Base-by-base conservation (phyloP, 2,888 invertebrate genomes). In the Cremastinae sp. region DNA sequence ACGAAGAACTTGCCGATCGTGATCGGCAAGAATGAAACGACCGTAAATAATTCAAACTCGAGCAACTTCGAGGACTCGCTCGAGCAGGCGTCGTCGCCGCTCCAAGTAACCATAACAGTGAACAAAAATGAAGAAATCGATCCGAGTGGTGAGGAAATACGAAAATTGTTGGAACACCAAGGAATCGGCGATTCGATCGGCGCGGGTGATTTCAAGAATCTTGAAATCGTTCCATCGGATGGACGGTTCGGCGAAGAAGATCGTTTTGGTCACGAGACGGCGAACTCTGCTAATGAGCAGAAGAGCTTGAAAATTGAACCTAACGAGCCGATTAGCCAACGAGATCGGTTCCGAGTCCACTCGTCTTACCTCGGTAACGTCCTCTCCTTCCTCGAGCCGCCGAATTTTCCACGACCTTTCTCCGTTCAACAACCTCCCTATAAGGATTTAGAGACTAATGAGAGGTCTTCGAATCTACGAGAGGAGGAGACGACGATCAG, bases 21-120 rank as follows among this genome's bases (percentile, higher is more conserved):
- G n/a, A n/a, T 41, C 41, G 16, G n/a, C 4, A 14, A 59, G 5
- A n/a, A 58, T n/a, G 5, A n/a, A 28, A 18, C 18, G 20, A 45
- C n/a, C n/a, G 49, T 10, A 2, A 37, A 22, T 5, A 39, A 22
- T 5, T 56, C 53, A 10, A 61, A 28, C 14, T 8, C 9, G 5
- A 58, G 58, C 43, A 61, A 68, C 55, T 70, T 79, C 14, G 72
- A 59, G 0, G 81, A 82, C 20, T 51, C 79, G 2, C 16, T 72
- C 4, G 74, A 78, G 20, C 55, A 74, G 55, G 80, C 72, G 28
- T 82, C 82, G 37, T 80, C 85, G 1, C 86, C 87, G 0, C 82
- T 82, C 12, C 80, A 84, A 45, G 74, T 87, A 0, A 81, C 83
- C 0, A n/a, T 86, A n/a, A 73, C 80, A 0, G 66, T 86, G n/a